phyloP scores from a whole-genome alignment of 2,888 invertebrate species.

The Dione vanillae region DNA sequence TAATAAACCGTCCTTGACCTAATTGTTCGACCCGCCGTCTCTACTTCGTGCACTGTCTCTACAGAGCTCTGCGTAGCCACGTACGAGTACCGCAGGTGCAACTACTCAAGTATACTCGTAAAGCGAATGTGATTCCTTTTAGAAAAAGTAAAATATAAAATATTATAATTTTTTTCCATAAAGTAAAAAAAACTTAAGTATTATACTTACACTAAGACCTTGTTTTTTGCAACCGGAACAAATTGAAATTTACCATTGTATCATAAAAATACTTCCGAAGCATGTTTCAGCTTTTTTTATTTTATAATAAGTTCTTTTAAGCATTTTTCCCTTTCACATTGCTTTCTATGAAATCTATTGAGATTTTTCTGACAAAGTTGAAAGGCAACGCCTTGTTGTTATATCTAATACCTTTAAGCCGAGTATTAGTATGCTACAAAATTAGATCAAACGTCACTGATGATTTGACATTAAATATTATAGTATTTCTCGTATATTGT shows the following conservation, averaged over 20 bases:
- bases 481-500: not conserved
- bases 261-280: not conserved
- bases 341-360: no score
- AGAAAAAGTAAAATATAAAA: not conserved
- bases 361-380: no score
- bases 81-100: not conserved
- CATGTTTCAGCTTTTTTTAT: no score
- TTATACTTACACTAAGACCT: not conserved
- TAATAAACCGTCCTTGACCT: constrained; percentile 13
- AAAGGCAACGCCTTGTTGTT: not conserved
- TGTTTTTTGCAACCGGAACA: not conserved
- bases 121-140: not conserved
- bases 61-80: no score
- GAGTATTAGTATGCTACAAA: not conserved
- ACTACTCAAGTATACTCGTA: not conserved
- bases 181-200: no score
- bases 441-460: not conserved
- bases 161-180: not conserved
- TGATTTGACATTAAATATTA: not conserved
- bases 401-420: not conserved
- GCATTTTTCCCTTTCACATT: no score
- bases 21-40: not conserved
- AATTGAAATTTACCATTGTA: not conserved
- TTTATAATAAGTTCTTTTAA: no score
- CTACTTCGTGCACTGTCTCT: not conserved